phyloP scores from a whole-genome alignment of 2,797 vertebrate genomes.

The Sebastolobus altivelis region DNA sequence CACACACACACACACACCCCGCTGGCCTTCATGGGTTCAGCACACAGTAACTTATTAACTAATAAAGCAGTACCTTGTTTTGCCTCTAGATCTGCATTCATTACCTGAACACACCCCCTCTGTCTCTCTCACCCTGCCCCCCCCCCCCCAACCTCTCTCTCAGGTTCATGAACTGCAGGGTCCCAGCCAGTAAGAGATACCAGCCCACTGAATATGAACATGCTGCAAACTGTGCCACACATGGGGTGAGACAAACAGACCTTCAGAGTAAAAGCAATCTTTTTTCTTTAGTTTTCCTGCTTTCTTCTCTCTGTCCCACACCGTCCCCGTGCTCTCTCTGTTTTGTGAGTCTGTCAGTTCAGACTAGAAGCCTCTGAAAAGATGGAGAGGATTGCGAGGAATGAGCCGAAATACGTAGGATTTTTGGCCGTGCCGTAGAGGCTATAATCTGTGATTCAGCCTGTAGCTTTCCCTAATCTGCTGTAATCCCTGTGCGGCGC shows the following conservation, averaged over 20 bases:
- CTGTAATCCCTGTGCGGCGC: slow-evolving; percentile 70
- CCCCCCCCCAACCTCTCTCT: slow-evolving; percentile 16
- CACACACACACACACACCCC: slow-evolving; percentile 20
- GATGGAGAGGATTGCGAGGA: slow-evolving; percentile 45
- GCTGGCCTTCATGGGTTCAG: slow-evolving; percentile 17
- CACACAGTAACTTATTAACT: slow-evolving; percentile 51
- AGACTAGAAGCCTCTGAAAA: slow-evolving; percentile 10
- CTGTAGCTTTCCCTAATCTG: slow-evolving; percentile 77
- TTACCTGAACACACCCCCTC: background rate
- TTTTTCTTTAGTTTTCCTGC: background rate
- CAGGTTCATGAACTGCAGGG: slow-evolving; percentile 97
- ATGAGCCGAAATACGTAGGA: slow-evolving; percentile 19
- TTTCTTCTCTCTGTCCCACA: background rate
- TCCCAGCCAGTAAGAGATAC: slow-evolving; percentile 91
- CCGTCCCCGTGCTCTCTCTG: background rate
- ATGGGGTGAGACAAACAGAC: slow-evolving; percentile 87
- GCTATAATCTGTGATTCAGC: slow-evolving; percentile 74
- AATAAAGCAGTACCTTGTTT: slow-evolving; percentile 22
- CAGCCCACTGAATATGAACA: slow-evolving; percentile 96
- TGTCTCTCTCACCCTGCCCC: background rate
- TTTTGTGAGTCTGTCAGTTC: background rate
- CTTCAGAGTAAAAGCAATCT: background rate
- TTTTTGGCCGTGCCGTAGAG: slow-evolving; percentile 41
- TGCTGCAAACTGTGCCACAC: slow-evolving; percentile 94
- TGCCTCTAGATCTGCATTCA: slow-evolving; percentile 5